These are phyloP conservation scores for Panurus biarmicus DNA, from an alignment of 2,113 vertebrate species.

Conservation along the genomic window DNA sequence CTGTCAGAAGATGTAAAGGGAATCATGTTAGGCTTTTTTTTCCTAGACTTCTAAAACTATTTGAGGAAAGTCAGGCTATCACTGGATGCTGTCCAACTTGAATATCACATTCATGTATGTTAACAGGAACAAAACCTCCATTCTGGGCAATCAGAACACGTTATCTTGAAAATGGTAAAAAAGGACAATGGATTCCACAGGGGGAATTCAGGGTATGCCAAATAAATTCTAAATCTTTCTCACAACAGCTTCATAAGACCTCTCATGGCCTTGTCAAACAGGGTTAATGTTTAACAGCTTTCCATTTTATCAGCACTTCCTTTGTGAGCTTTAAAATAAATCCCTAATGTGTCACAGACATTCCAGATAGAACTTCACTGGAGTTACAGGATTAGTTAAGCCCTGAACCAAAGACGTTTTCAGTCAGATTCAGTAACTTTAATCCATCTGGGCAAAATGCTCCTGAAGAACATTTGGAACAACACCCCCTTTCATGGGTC, in stretches of 20 bases:
- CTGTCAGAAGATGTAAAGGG: conserved; percentile 17
- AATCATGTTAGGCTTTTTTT: background rate
- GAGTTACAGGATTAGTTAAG: background rate
- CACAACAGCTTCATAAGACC: background rate
- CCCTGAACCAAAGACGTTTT: background rate
- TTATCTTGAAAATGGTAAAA: background rate
- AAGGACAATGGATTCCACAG: conserved; percentile 24
- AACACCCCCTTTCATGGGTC: background rate
- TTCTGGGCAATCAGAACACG: background rate
- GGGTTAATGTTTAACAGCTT: conserved; percentile 30
- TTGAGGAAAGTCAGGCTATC: conserved; percentile 8
- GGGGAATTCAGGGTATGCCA: background rate
- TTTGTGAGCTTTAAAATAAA: conserved; percentile 10
- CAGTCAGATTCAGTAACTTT: background rate
- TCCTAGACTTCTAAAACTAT: background rate
- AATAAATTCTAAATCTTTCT: background rate
- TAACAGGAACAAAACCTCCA: background rate
- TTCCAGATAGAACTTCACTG: background rate
- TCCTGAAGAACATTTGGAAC: background rate
- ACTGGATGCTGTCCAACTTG: conserved; percentile 1
- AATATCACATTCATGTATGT: background rate
- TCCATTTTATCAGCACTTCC: background rate
- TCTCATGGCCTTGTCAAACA: conserved; percentile 9
- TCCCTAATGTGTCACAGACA: background rate
- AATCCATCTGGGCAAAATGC: background rate